Conservation (phyloP, 2,113 vertebrate species). For the Trogon melanurus region DNA sequence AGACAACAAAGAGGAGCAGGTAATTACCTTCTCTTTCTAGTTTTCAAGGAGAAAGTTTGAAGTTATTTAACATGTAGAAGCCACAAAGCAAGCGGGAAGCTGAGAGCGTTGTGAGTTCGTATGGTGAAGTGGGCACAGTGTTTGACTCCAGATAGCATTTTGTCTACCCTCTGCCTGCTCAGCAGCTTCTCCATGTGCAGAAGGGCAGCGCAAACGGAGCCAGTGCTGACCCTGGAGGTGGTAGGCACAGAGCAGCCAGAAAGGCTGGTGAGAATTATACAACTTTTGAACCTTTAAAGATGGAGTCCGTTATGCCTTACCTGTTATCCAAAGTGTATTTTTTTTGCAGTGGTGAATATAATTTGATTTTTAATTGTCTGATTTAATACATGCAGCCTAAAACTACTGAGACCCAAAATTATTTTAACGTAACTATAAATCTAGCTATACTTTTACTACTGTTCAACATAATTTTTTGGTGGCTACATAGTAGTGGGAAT, state of each 20-base stretch:
- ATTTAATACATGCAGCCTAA: neutral
- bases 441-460: neutral
- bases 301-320: neutral
- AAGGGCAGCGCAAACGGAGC: neutral
- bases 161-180: neutral
- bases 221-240: neutral
- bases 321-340: neutral
- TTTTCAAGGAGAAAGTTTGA: conserved; percentile 9
- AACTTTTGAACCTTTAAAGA: neutral
- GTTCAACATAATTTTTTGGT: neutral
- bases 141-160: neutral
- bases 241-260: neutral
- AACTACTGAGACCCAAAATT: neutral
- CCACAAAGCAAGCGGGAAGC: neutral
- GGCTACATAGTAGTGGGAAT: neutral
- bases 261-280: neutral
- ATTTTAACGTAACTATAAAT: neutral
- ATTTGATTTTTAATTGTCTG: neutral
- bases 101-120: neutral
- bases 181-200: neutral
- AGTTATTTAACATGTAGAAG: conserved; percentile 7
- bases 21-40: conserved; percentile 52
- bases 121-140: neutral
- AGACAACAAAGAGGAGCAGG: conserved; percentile 89
- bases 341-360: neutral